Evolutionary conservation across 1,140 invertebrate genomes (phyloP), one percentile per base, ranked within the genome.

Genomic region (Archegozetes longisetosus): DNA sequence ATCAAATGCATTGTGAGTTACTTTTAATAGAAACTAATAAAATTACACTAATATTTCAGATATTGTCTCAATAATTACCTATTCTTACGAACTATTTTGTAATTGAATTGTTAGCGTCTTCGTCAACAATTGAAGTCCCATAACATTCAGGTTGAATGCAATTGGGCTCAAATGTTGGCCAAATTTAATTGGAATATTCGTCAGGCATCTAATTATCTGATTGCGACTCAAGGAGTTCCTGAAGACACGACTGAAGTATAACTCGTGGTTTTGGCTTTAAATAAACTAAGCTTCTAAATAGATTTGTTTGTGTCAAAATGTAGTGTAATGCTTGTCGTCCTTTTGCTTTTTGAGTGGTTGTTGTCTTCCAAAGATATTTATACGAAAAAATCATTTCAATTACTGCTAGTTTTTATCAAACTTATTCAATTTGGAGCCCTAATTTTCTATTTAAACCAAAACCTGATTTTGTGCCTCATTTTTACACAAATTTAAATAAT

Each of bases 1-100:
- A 90, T 93, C 50, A 95, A 95, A 69, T 72, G 89, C 28, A 78
- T 85, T 22, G 57, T 58, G 27, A 12, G 57, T 50, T 20, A 14
- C 3, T 20, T 9, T 50, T 25, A 4, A 53, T 53, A 26, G 25
- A 6, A 49, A 53, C 3, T 22, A 12, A 58, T 9, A 28, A 52
- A 52, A 52, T 24, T 52, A 9, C n/a, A 40, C 17, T 40, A 40
- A 9, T 40, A 40, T 40, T 40, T 40, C 17, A 9, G 32, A 9
- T 17, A 9, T 40, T 9, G 17, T 40, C 17, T 40, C 17, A 40
- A 9, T 40, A 40, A 40, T 40, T 40, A 9, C 17, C 17, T 40
- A 9, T 40, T 40, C 17, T 40, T 40, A 40, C 6, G 17, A 9
- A 40, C 6, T 40, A 9, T 6, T 40, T 51, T 32, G 24, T 51